Evolutionary conservation across 2,113 vertebrate species (phyloP), one percentile per base, ranked within the genome.

Genomic region (Cheilinus undulatus): DNA sequence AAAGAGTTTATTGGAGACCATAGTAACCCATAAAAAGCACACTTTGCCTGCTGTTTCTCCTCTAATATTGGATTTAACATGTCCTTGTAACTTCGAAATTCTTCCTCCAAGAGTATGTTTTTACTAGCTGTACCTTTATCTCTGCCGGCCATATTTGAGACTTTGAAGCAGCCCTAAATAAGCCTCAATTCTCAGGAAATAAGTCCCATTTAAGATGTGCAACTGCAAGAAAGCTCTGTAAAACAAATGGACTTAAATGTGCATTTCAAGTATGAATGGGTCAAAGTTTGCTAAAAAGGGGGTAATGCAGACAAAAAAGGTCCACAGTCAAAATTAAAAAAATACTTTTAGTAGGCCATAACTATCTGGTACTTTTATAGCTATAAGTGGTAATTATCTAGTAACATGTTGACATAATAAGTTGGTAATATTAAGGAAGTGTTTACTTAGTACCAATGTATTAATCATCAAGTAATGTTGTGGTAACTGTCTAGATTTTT

Each of bases 151-250:
- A 83, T 76, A 62, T 75, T 75, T 72, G 48, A 72, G 50, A 45
- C 70, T 67, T 83, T 40, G 83, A 83, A 87, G 57, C 58, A 54
- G 26, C 69, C 63, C 49, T 63, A 69, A 65, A 63, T 88, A 74
- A 19, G 42, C 52, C 54, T 0, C 2, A 80, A 67, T 48, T 58
- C 53, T 61, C 1, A 51, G 74, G 60, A 74, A 83, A 85, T 79
- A 26, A 60, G 61, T 67, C 52, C 36, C 45, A 50, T 49, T 69
- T 68, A 76, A 76, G 59, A 42, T 42, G 19, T 14, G 6, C 14
- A 17, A 59, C 67, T 70, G 58, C 73, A 69, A 62, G 34, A 74
- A 36, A 76, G 79, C 68, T 71, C 58, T 59, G 40, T 60, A 36
- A 22, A 76, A 43, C 48, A 28, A 24, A 57, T 57, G 64, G 67